Conservation (phyloP, 2,797 vertebrate genomes). For the Centropyge bicolor region DNA sequence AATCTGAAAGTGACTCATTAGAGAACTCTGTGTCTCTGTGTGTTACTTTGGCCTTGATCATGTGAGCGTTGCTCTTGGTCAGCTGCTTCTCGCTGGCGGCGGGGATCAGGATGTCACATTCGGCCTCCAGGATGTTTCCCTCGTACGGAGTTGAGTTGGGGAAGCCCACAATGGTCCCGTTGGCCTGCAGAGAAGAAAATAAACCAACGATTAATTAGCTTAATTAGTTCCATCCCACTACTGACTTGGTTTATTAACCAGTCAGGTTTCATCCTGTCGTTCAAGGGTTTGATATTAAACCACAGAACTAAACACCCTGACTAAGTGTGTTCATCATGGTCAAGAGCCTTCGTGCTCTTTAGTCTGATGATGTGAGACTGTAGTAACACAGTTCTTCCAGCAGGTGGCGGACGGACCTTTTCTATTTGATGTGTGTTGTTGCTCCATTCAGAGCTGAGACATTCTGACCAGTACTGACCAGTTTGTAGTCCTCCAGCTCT, state of each 20-base stretch:
- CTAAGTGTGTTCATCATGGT: too few relatives aligned
- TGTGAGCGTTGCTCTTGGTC: slow-evolving; percentile 92
- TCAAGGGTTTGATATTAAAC: too few relatives aligned
- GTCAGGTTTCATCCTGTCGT: too few relatives aligned
- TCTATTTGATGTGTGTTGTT: too few relatives aligned
- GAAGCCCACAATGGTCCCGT: slow-evolving; percentile 92
- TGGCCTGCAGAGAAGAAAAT: slow-evolving; percentile 60
- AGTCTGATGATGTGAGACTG: not conserved
- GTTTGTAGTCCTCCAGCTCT: slow-evolving; percentile 96
- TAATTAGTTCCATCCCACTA: not conserved
- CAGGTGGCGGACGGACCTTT: not conserved
- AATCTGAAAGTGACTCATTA: too few relatives aligned
- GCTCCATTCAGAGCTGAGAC: too few relatives aligned
- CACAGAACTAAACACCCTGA: too few relatives aligned
- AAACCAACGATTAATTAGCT: not conserved
- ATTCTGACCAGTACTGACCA: slow-evolving; percentile 78
- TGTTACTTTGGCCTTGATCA: slow-evolving; percentile 93
- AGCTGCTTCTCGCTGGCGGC: slow-evolving; percentile 97
- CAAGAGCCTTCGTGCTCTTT: too few relatives aligned
- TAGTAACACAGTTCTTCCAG: not conserved
- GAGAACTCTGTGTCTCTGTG: not conserved
- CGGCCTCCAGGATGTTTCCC: slow-evolving; percentile 93
- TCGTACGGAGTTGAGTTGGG: slow-evolving; percentile 90
- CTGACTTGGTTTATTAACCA: too few relatives aligned
- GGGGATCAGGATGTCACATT: slow-evolving; percentile 96